Base-by-base conservation (phyloP, 2,797 vertebrate species). In the Crypturellus tataupa region DNA sequence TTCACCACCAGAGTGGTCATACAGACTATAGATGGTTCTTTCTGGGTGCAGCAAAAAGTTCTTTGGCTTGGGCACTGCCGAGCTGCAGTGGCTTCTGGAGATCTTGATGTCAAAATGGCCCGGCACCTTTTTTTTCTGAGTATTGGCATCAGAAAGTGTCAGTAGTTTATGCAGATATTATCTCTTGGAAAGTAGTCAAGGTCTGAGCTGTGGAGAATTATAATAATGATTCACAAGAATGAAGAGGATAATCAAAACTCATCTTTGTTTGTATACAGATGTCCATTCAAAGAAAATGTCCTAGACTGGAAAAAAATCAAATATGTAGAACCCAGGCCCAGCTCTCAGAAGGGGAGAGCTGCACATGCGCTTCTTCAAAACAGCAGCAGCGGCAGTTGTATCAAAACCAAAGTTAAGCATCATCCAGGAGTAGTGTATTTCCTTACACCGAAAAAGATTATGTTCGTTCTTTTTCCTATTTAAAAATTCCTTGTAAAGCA, bases 191-290 rank as follows among this genome's bases (percentile, higher is more conserved):
- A 88, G 86, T 80, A 71, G 69, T 94, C 80, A 94, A 94, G 81
- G 35, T 39, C 47, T 31, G 33, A 89, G 62, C 53, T 90, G 76
- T 87, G 81, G 79, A 93, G 86, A 75, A 18, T 55, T 55, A 31
- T 92, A 80, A 64, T 88, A 92, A 92, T 94, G 92, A 93, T 95
- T 94, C 95, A 88, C 94, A 96, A 88, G 89, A 88, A 87, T 1
- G 1, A 90, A 60, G 83, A 0, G 1, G 80, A 91, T 94, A 95
- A 96, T 95, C 80, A 95, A 94, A 94, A 94, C 94, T 94, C 71
- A 78, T 93, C 72, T 95, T 58, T 94, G 87, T 95, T 96, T 96
- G 96, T 93, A 40, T 93, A 40, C 87, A 88, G 92, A 85, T 89
- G 75, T 75, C 37, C 71, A 75, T 88, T 95, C 85, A 88, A 80